A percentile compares a stretch with the other conserved stretches of the same genome.
These are phyloP conservation scores for Oxytorus armatus DNA, from an alignment of 2,888 invertebrate genomes.

Conservation along the genomic window DNA sequence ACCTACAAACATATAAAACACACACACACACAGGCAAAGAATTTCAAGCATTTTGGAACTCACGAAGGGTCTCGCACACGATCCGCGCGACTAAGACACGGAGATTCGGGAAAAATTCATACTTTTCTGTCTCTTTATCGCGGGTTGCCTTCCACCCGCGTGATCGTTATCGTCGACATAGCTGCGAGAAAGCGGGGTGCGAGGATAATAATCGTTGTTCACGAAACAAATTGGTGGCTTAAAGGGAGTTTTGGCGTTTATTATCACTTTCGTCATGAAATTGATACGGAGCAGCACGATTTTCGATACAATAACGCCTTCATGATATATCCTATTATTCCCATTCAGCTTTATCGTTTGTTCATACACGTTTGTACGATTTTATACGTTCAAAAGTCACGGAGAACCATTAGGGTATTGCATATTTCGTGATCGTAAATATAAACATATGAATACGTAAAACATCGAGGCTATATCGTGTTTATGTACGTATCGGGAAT, in stretches of 20 bases:
- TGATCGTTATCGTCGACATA: constrained; percentile 28
- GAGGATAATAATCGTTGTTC: constrained; percentile 66
- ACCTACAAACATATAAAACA: too few relatives aligned
- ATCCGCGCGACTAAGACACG: constrained; percentile 45
- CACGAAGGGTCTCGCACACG: constrained; percentile 26
- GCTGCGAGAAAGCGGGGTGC: constrained; percentile 22
- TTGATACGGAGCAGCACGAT: constrained; percentile 21
- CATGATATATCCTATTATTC: constrained; percentile 2
- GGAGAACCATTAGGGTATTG: constrained; percentile 30
- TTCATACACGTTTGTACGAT: constrained; percentile 17
- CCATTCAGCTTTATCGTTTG: constrained; percentile 20
- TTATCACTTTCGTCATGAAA: constrained; percentile 34
- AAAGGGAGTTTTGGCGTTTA: constrained; percentile 30
- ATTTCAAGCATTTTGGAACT: neutral
- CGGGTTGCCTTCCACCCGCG: constrained; percentile 4
- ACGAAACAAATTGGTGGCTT: constrained; percentile 39
- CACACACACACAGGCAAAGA: constrained; percentile 16
- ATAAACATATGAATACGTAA: constrained; percentile 58
- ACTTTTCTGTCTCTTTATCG: neutral
- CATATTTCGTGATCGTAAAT: constrained; percentile 49
- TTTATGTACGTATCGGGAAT: constrained; percentile 4
- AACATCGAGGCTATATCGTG: constrained; percentile 2
- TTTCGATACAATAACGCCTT: constrained; percentile 31
- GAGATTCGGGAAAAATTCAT: constrained; percentile 26
- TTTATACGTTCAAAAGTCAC: constrained; percentile 7